Conservation (phyloP, 2,888 invertebrate species). For the Orthonychiurus folsomi region DNA sequence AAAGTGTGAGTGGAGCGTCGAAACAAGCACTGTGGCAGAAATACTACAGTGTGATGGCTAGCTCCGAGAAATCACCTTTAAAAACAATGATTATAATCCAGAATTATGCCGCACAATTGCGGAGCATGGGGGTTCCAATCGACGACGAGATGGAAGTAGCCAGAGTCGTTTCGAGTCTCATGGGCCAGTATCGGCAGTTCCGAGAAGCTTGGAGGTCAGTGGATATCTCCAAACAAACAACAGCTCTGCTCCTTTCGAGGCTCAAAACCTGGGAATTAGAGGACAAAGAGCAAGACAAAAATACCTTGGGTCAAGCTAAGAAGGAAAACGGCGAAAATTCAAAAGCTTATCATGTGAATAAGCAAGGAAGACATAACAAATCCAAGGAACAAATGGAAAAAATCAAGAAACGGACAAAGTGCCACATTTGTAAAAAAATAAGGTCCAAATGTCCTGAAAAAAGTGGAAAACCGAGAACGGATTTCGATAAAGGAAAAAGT, state of each 20-base stretch:
- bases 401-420: too few species aligned
- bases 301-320: too few species aligned
- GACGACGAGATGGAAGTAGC: conserved; percentile 17
- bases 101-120: conserved; percentile 20
- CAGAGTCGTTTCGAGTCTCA: conserved; percentile 19
- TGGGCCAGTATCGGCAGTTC: conserved; percentile 18
- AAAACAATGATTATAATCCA: conserved; percentile 23
- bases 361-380: too few species aligned
- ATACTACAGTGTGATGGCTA: conserved; percentile 13
- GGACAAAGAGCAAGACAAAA: conserved; percentile 3
- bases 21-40: conserved; percentile 20
- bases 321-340: not conserved
- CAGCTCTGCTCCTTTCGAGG: conserved; percentile 15
- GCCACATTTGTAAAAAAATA: too few species aligned
- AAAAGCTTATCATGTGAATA: not conserved
- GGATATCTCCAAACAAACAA: conserved; percentile 12
- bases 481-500: too few species aligned
- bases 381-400: too few species aligned
- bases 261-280: conserved; percentile 18
- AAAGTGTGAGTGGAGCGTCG: conserved; percentile 18
- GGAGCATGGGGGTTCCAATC: conserved; percentile 7
- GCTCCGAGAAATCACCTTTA: conserved; percentile 11
- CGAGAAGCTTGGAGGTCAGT: conserved; percentile 24
- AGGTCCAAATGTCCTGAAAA: too few species aligned
- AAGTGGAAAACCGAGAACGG: too few species aligned